Conservation (phyloP, 2,888 invertebrate genomes). For the Xanthorhoe designata region DNA sequence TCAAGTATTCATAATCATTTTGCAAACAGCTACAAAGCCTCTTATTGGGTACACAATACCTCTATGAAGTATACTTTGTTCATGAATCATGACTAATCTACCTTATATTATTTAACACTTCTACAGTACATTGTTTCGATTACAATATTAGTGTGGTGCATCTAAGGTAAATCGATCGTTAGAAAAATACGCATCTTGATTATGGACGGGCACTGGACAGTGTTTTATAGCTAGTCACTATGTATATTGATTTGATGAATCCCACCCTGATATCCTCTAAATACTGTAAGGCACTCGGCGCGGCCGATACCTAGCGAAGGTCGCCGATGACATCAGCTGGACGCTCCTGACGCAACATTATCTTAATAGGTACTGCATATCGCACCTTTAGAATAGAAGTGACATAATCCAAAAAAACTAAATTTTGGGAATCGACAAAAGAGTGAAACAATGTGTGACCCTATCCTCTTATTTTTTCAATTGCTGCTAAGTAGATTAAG, state of each 20-base stretch:
- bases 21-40: slow-evolving; percentile 37
- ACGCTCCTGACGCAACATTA: slow-evolving; percentile 35
- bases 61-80: slow-evolving; percentile 29
- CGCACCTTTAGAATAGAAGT: too few relatives aligned
- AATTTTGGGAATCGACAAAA: too few relatives aligned
- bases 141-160: slow-evolving; percentile 24
- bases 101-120: slow-evolving; percentile 28
- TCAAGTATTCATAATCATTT: slow-evolving; percentile 48
- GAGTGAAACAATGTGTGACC: too few relatives aligned
- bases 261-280: slow-evolving; percentile 38
- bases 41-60: slow-evolving; percentile 26
- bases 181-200: slow-evolving; percentile 33
- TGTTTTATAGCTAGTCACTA: slow-evolving; percentile 33
- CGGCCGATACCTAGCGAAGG: slow-evolving; percentile 53
- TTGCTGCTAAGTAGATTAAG: too few relatives aligned
- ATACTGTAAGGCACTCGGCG: slow-evolving; percentile 47
- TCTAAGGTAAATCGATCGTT: slow-evolving; percentile 23
- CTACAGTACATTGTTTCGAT: slow-evolving; percentile 24
- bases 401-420: too few relatives aligned
- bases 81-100: slow-evolving; percentile 26
- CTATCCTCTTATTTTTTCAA: too few relatives aligned
- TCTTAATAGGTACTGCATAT: slow-evolving; percentile 32
- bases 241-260: slow-evolving; percentile 31
- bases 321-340: slow-evolving; percentile 49
- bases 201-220: slow-evolving; percentile 42